Conservation (phyloP, 2,888 invertebrate species). For the Drosophila helvetica region DNA sequence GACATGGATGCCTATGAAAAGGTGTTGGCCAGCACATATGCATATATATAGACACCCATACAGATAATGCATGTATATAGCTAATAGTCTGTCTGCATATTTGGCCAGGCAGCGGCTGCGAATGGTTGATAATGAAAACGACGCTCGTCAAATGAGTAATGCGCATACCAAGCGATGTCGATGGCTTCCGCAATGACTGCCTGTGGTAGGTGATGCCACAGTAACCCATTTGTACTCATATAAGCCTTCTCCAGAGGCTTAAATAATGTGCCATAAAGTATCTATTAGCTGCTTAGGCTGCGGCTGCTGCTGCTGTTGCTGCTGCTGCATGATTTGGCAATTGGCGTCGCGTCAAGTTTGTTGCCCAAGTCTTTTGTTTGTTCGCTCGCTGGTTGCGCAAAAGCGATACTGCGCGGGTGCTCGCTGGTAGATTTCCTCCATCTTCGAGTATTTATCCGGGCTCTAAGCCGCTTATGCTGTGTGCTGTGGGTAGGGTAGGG, state of each 20-base stretch:
- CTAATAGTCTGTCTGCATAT: constrained; percentile 50
- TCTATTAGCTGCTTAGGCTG: constrained; percentile 25
- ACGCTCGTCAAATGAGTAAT: constrained; percentile 57
- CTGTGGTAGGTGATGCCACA: constrained; percentile 43
- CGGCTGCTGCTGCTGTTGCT: constrained; percentile 4
- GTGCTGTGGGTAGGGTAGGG: constrained; percentile 27
- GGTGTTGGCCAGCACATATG: constrained; percentile 40
- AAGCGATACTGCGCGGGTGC: constrained; percentile 35
- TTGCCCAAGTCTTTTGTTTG: constrained; percentile 76
- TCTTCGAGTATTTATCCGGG: too few species aligned
- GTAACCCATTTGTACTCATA: constrained; percentile 59
- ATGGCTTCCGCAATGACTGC: constrained; percentile 42
- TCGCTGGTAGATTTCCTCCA: constrained; percentile 2
- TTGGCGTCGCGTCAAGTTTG: constrained; percentile 71
- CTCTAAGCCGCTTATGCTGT: neutral
- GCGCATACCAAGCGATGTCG: constrained; percentile 52
- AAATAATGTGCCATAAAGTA: constrained; percentile 37
- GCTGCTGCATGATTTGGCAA: constrained; percentile 67
- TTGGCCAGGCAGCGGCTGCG: constrained; percentile 54
- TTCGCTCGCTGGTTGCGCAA: constrained; percentile 58
- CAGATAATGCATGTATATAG: neutral
- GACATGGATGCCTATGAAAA: constrained; percentile 61
- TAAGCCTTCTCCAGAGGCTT: constrained; percentile 42
- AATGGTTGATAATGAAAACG: constrained; percentile 69
- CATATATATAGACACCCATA: neutral